Evolutionary conservation across 2,113 vertebrate genomes (phyloP), one percentile per base, ranked within the genome.

Genomic region (Sardina pilchardus): DNA sequence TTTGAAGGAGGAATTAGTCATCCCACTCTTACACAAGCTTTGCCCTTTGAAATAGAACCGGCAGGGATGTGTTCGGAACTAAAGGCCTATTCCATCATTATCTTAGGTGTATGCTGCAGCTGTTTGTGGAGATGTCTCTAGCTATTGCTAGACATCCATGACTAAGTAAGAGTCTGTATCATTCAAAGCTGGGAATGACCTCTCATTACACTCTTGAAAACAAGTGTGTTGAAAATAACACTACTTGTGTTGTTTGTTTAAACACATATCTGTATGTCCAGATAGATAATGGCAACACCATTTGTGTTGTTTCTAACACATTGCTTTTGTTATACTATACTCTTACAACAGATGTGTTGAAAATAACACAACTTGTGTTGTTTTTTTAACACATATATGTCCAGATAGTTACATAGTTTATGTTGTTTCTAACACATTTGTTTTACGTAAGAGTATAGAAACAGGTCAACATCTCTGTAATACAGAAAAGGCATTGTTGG

Each of bases 1-100:
- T 78, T 78, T 78, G 71, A 36, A 78, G 71, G 71, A 36, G 71
- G 71, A 78, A 78, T 78, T 78, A 78, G 71, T 78, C 71, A 78
- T 78, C 71, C 71, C 34, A 36, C 10, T 78, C 30, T 78, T 34
- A 78, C 30, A 78, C 71, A 78, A 78, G 71, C 71, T 78, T 78
- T 78, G 71, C 71, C 26, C 71, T 78, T 78, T 78, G 71, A 78
- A 78, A 78, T 78, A 34, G 36, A 78, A 78, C 71, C 71, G 36
- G 12, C 71, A 36, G 71, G 71, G 71, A 78, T 36, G 39, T 78
- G 71, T 78, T 78, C 39, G 71, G 30, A 78, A 34, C 71, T 39
- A 39, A 78, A 36, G 71, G 30, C 26, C 71, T 78, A 16, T 16
- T 34, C 71, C 5, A 12, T 78, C 12, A 78, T 78, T 59, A 59